phyloP scores from a whole-genome alignment of 2,113 vertebrate species.

The Sisor rabdophorus region DNA sequence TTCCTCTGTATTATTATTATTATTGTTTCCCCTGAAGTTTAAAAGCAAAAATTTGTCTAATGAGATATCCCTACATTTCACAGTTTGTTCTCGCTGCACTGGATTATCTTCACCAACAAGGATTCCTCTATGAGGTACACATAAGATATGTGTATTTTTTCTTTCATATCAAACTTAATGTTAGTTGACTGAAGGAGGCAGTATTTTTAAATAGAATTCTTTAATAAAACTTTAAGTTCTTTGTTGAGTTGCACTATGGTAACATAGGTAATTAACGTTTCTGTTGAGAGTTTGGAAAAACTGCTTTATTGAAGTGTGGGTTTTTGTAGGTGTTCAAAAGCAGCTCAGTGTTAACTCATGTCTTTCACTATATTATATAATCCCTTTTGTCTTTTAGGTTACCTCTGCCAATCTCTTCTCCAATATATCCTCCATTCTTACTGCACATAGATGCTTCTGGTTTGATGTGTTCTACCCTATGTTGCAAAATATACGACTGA shows the following conservation, averaged over 20 bases:
- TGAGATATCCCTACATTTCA: conserved; percentile 33
- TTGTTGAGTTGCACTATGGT: conserved; percentile 22
- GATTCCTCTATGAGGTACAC: conserved; percentile 76
- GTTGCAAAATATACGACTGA: conserved; percentile 63
- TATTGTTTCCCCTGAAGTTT: background rate
- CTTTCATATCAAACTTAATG: background rate
- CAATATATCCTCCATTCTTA: conserved; percentile 70
- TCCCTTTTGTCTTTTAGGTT: conserved; percentile 58
- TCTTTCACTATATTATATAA: conserved; percentile 6
- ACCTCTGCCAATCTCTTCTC: conserved; percentile 69
- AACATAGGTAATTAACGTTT: conserved; percentile 43
- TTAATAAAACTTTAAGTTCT: conserved; percentile 50
- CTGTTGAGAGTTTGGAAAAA: conserved; percentile 57
- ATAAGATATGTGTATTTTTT: background rate
- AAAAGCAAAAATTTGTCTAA: no score
- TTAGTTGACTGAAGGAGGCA: background rate
- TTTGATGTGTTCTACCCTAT: conserved; percentile 73
- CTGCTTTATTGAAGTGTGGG: conserved; percentile 1
- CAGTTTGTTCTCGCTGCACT: conserved; percentile 75
- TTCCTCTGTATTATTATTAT: no score
- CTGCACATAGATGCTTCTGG: conserved; percentile 73
- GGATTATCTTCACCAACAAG: conserved; percentile 65
- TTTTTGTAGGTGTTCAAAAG: conserved; percentile 38
- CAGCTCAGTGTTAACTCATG: conserved; percentile 8
- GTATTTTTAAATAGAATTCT: background rate